Conservation (phyloP, 2,113 vertebrate genomes). For the Corythornis cristatus region DNA sequence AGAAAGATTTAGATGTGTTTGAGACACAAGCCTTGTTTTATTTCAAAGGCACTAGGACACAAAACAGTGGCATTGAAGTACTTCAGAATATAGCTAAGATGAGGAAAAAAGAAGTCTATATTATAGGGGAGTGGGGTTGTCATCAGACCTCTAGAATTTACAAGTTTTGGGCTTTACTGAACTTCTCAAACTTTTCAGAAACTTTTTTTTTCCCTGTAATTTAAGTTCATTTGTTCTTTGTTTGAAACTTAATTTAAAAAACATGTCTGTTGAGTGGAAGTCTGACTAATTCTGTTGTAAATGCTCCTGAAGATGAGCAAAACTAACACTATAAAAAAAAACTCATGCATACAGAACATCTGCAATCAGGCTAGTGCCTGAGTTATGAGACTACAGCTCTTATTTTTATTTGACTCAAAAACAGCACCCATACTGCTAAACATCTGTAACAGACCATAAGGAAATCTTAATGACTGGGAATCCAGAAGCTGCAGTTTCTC, state of each 20-base stretch:
- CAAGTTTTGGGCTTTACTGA: neutral
- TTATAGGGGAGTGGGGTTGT: neutral
- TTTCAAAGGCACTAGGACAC: neutral
- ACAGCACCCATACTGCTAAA: neutral
- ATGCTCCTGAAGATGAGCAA: neutral
- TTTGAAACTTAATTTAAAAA: slow-evolving; percentile 47
- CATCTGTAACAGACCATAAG: neutral
- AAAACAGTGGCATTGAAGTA: neutral
- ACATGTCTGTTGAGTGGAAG: slow-evolving; percentile 6
- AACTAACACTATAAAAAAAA: neutral
- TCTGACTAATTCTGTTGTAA: slow-evolving; percentile 37
- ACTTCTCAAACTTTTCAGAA: neutral
- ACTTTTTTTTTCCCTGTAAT: neutral
- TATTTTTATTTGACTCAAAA: neutral
- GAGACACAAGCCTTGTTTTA: neutral
- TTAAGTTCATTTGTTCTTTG: neutral
- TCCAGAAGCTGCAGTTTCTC: neutral
- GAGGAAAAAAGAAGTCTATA: neutral
- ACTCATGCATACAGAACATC: neutral
- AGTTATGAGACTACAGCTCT: neutral
- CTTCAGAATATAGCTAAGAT: neutral
- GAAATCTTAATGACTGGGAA: neutral
- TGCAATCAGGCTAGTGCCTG: neutral
- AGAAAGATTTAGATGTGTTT: neutral
- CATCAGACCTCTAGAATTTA: neutral